Base-by-base conservation (phyloP, 1,140 invertebrate species). In the Macrotrachela quadricornifera region DNA sequence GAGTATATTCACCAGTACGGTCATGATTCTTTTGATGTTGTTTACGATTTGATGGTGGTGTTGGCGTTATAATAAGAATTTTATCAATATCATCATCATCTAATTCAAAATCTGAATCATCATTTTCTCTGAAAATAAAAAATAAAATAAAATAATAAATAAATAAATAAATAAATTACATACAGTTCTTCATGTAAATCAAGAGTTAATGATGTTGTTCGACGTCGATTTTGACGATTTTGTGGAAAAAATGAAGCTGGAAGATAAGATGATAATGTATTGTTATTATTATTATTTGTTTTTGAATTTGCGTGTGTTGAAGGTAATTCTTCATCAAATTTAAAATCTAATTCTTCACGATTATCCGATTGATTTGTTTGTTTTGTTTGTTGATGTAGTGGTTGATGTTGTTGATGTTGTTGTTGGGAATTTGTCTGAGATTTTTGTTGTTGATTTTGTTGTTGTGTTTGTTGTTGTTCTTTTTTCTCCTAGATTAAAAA, bases 321-420 rank as follows among this genome's bases (percentile, higher is more conserved):
- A 57, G 85, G 81, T 40, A 91, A 70, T 66, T 96, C 90, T 71
- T 94, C 87, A 65, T 96, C 90, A 71, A 95, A 90, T 71, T 90
- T 82, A 72, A 96, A 95, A 67, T 91, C 83, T 53, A 94, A 70
- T 65, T 94, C 87, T 67, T 88, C 85, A 55, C 79, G 76, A 65
- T 79, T 76, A 59, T 74, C 71, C 10, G 21, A 15, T 44, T 44
- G 42, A 44, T 2, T 44, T 37, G 1, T 14, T 37, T 21, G 38
- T 12, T 30, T 10, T 41, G 17, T 9, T 51, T 44, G 11, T 30
- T 30, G 21, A 4, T 2, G 21, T 4, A 30, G 2, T 30, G 21
- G 2, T 30, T 30, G 21, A 30, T 2, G 8, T 41, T 12, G n/a
- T 41, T 41, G n/a, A 6, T 41, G n/a, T n/a, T 41, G n/a, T 13